Evolutionary conservation across 2,113 vertebrate genomes (phyloP).

Genomic region (Eretmochelys imbricata): DNA sequence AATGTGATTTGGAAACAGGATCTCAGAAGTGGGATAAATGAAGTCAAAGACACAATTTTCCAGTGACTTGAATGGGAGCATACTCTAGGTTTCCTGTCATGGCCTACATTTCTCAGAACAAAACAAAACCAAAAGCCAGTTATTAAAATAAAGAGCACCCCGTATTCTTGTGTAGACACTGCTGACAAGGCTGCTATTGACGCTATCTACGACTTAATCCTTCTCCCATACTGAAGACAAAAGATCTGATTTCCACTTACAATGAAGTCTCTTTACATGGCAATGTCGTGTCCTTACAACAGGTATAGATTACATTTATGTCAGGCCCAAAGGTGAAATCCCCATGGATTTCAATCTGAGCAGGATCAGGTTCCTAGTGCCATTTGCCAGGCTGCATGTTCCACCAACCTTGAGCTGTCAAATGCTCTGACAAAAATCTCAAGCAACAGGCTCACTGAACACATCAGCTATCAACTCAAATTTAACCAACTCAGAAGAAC

Average conservation of each 20-base stretch:
- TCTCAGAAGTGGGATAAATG: not conserved
- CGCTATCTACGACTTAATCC: not conserved
- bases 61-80: fast-evolving
- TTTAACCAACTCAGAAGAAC: not conserved
- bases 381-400: fast-evolving
- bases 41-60: not conserved
- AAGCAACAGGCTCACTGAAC: conserved; percentile 44
- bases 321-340: not conserved
- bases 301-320: fast-evolving
- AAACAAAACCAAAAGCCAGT: not conserved
- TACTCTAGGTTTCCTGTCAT: not conserved
- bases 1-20: fast-evolving
- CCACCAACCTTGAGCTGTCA: not conserved
- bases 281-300: fast-evolving
- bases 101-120: not conserved
- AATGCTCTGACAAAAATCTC: not conserved
- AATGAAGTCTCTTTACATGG: fast-evolving
- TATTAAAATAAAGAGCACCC: not conserved
- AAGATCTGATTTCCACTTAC: fast-evolving
- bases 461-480: not conserved
- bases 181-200: not conserved
- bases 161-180: fast-evolving
- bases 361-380: not conserved
- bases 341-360: fast-evolving
- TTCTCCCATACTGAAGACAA: no score